phyloP scores from a whole-genome alignment of 2,797 vertebrate species.

The Rhincodon typus region DNA sequence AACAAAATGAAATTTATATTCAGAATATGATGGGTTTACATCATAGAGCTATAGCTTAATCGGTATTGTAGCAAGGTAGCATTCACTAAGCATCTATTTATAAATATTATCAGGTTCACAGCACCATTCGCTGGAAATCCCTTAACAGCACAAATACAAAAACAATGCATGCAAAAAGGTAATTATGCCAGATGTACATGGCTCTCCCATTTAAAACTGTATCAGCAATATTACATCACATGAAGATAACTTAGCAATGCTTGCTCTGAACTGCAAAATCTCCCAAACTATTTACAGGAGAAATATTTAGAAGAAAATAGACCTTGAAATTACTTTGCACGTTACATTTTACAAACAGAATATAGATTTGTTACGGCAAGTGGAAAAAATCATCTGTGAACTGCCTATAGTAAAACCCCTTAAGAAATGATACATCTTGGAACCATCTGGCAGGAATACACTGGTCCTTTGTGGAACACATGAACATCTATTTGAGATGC shows the following conservation, averaged over 20 bases:
- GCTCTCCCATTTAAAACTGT: not conserved
- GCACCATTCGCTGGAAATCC: not conserved
- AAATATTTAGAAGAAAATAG: not conserved
- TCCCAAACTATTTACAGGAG: not conserved
- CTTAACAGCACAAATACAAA: not conserved
- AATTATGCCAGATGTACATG: not conserved
- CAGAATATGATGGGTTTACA: not conserved
- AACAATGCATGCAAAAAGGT: not conserved
- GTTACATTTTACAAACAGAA: not conserved
- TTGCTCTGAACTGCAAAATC: not conserved
- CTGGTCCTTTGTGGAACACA: conserved; percentile 58
- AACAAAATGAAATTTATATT: not conserved
- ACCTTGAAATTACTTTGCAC: not conserved
- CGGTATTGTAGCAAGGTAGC: not conserved
- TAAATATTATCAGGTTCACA: not conserved
- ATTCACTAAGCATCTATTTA: not conserved
- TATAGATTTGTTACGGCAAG: not conserved
- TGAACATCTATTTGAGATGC: conserved; percentile 67
- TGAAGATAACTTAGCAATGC: not conserved
- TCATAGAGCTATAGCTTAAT: not conserved
- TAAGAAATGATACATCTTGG: conserved; percentile 70
- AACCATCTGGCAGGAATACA: conserved; percentile 74
- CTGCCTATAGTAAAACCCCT: conserved; percentile 65
- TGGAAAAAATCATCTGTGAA: conserved; percentile 57
- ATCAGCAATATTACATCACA: not conserved